These are phyloP conservation scores for Peromyscus leucopus DNA, from an alignment of 2,113 vertebrate genomes.

Conservation along the genomic window DNA sequence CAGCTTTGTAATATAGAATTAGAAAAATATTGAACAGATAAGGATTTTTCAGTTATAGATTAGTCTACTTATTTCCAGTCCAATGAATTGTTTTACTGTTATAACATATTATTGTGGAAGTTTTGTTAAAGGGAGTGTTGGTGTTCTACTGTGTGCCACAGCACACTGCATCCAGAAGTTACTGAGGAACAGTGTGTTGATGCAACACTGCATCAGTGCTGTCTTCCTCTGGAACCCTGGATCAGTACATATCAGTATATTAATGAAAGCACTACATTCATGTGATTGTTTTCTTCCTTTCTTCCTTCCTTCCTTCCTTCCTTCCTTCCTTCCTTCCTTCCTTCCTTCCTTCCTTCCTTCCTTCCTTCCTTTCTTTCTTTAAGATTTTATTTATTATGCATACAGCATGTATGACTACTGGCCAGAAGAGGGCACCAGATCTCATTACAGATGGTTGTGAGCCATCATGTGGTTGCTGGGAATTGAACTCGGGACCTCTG, in stretches of 20 bases:
- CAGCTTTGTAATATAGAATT: background rate
- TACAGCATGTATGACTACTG: too few species aligned
- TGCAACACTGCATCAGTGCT: background rate
- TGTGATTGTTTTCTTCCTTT: background rate
- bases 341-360: too few species aligned
- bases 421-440: too few species aligned
- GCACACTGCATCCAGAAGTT: background rate
- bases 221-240: background rate
- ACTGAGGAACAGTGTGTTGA: background rate
- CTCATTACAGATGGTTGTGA: too few species aligned
- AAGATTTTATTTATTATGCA: too few species aligned
- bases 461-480: too few species aligned
- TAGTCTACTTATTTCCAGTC: background rate
- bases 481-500: too few species aligned
- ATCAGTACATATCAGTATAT: fast-evolving
- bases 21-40: background rate
- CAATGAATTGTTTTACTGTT: background rate
- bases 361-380: too few species aligned
- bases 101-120: background rate
- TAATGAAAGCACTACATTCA: background rate
- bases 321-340: too few species aligned
- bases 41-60: background rate
- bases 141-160: background rate
- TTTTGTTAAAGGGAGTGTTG: background rate
- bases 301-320: too few species aligned